Percentiles rank a stretch among this genome's conserved stretches.
phyloP scores from a whole-genome alignment of 1,140 invertebrate species.

The Tetramorium alpestre region DNA sequence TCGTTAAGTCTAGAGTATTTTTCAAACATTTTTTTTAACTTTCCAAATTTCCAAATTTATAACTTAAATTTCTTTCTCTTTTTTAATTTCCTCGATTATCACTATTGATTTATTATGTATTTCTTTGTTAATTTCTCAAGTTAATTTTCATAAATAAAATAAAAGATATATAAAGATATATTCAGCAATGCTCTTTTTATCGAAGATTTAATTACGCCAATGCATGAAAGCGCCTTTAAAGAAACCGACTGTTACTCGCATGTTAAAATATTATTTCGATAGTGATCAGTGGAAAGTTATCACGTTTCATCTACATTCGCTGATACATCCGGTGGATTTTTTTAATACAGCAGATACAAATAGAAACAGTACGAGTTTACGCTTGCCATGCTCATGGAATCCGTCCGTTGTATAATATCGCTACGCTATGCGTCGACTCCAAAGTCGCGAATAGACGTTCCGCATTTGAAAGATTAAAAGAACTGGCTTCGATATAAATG shows the following conservation, averaged over 20 bases:
- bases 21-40: neutral
- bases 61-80: neutral
- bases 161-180: neutral
- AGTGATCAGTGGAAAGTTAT: neutral
- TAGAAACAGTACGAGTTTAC: slow-evolving; percentile 5
- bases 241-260: neutral
- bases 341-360: slow-evolving; percentile 24
- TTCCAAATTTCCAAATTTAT: neutral
- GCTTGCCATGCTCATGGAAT: no score
- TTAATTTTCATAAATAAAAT: neutral
- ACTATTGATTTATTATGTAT: neutral
- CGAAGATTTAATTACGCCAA: neutral
- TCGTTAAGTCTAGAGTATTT: neutral
- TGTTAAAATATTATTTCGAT: neutral
- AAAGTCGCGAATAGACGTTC: slow-evolving; percentile 40
- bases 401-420: neutral
- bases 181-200: neutral
- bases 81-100: neutral
- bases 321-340: neutral
- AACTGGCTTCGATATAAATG: slow-evolving; percentile 62
- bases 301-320: neutral
- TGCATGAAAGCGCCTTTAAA: neutral
- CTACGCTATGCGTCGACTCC: slow-evolving; percentile 1
- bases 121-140: neutral
- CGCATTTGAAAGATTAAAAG: slow-evolving; percentile 63